Evolutionary conservation across 2,113 vertebrate genomes (phyloP), one percentile per base, ranked within the genome.

Genomic region (Macrotis lagotis): DNA sequence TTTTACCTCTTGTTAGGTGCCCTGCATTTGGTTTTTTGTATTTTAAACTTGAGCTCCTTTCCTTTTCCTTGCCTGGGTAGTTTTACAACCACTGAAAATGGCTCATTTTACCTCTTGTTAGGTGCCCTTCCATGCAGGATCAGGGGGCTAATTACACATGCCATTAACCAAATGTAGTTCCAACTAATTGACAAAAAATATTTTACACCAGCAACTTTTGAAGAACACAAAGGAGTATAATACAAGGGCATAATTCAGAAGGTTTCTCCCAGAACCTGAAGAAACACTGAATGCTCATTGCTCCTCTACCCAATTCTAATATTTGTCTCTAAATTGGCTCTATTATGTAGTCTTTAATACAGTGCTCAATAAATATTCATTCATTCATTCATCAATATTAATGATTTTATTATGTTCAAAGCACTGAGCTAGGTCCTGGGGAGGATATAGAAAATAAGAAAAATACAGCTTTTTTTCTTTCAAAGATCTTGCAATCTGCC

Each of bases 1-100:
- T 97, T 97, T 97, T 97, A 97, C 96, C 95, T 97, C 97, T 97
- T 97, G 97, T 97, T 97, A 97, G 96, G 92, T 95, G 94, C 94
- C 94, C 96, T 97, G n/a, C n/a, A n/a, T n/a, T n/a, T n/a, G n/a
- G n/a, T n/a, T 93, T 48, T 25, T 92, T 92, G 83, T 51, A 31
- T 37, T 44, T 89, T 89, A 5, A 88, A 28, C 93, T 97, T 97
- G 93, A 93, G 94, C 94, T 96, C 93, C 94, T 96, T 94, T 94
- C 91, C 51, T 90, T 96, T 96, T 97, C 92, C 94, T 93, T 96
- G 94, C 96, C 97, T 97, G 91, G 22, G 90, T 91, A 95, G 94
- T 96, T 98, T 97, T 95, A 97, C 89, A 96, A 59, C 89, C 93
- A 95, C 88, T 88, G 74, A 96, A 97, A 97, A 95, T 74, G 93